A percentile compares a stretch with the other conserved stretches of the same genome.
Evolutionary conservation across 2,113 vertebrate species (phyloP).

Genomic region (Bagarius yarrelli): DNA sequence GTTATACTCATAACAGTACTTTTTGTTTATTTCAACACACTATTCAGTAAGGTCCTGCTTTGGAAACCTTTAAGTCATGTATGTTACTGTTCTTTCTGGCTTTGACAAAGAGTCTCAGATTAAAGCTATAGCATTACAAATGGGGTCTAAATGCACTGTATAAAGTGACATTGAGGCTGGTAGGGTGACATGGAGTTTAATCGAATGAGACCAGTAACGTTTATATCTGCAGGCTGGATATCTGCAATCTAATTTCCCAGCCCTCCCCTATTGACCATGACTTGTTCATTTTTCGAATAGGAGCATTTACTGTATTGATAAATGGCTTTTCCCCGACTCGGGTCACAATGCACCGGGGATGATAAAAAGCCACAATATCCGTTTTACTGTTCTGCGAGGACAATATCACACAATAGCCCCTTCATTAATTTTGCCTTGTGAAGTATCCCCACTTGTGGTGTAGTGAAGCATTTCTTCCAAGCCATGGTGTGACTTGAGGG

Average conservation of each 20-base stretch:
- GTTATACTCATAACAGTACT: neutral
- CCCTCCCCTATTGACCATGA: slow-evolving; percentile 14
- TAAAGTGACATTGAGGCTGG: neutral
- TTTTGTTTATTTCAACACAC: neutral
- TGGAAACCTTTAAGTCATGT: neutral
- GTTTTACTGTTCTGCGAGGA: slow-evolving; percentile 47
- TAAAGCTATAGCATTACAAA: neutral
- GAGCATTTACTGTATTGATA: slow-evolving; percentile 40
- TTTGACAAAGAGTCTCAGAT: neutral
- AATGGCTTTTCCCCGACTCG: slow-evolving; percentile 35
- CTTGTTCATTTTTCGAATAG: slow-evolving; percentile 42
- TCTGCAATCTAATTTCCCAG: slow-evolving; percentile 31
- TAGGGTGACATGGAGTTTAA: neutral
- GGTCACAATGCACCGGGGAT: slow-evolving; percentile 29
- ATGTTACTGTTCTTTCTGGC: neutral
- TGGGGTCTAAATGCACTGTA: neutral
- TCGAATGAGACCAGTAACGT: slow-evolving; percentile 8
- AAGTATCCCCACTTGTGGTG: slow-evolving; percentile 26
- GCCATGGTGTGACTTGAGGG: neutral
- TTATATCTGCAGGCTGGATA: slow-evolving; percentile 12
- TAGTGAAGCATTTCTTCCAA: slow-evolving; percentile 34
- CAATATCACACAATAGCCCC: slow-evolving; percentile 47
- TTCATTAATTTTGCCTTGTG: slow-evolving; percentile 55
- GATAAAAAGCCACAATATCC: slow-evolving; percentile 44
- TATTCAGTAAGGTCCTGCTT: neutral